Base-by-base conservation (phyloP, 2,113 vertebrate genomes). In the Chloroceryle aenea region DNA sequence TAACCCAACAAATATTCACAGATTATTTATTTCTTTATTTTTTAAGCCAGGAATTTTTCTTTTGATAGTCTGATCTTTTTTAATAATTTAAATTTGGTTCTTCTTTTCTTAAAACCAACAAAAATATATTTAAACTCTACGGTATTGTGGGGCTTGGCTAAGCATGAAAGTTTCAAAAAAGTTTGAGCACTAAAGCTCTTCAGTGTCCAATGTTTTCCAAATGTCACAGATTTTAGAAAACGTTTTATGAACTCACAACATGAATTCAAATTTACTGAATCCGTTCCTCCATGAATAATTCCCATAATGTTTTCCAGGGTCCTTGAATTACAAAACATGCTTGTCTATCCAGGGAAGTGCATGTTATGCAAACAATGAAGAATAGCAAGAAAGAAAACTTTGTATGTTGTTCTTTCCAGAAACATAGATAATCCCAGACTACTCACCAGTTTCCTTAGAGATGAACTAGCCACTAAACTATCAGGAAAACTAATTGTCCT, bases 201-300 rank as follows among this genome's bases (percentile, higher is more conserved):
- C 75, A 84, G 55, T 43, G 52, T 56, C 81, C 63, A 61, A 14
- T 55, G 55, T 55, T 88, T 87, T 86, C 72, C 32, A 86, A 90
- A 94, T 90, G 79, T 84, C 79, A 87, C 52, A 67, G 45, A 32
- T 77, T 90, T 88, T 84, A 81, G 55, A 62, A 93, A 85, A 83
- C 26, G 3, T 72, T 94, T 94, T 90, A 52, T 84, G 69, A 90
- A 55, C 23, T 91, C 55, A 87, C 8, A 87, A 76, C 18, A 43
- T 61, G 61, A 78, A 14, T 67, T 71, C 42, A 81, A 78, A 67
- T 92, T 67, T 68, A 59, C 23, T 17, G 4, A 86, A 90, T 78
- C 52, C 12, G 72, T 77, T 94, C 26, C 36, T 75, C 55, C 26
- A 20, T 96, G 64, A 85, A 91, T 90, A 91, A 91, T 55, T 77